Percentiles rank a stretch among this genome's conserved stretches.
Conservation (phyloP, 2,797 vertebrate genomes). For the Crypturellus tataupa region DNA sequence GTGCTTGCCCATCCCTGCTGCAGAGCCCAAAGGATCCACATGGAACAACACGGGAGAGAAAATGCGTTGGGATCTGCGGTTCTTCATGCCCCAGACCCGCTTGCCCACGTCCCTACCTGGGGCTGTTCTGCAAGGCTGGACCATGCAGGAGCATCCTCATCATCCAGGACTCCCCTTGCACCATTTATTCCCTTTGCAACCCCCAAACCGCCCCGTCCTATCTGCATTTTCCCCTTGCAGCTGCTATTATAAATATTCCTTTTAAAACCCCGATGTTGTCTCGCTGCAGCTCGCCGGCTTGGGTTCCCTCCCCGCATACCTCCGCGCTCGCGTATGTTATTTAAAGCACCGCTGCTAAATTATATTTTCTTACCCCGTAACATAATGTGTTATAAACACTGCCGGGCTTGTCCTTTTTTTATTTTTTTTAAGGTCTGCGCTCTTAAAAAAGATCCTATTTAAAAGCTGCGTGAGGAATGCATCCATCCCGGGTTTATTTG, state of each 20-base stretch:
- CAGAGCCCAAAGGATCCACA: not conserved
- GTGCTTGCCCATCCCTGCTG: not conserved
- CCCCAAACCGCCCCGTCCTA: not conserved
- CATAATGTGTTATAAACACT: accelerated
- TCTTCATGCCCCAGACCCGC: not conserved
- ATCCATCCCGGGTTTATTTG: not conserved
- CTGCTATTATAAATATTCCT: not conserved
- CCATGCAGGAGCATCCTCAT: too few species aligned
- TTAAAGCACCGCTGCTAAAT: not conserved
- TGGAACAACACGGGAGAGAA: not conserved
- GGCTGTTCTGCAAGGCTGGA: too few species aligned
- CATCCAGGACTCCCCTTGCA: too few species aligned
- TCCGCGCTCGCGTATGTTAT: not conserved
- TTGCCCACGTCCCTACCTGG: not conserved
- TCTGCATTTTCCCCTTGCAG: not conserved
- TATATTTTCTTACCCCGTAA: not conserved
- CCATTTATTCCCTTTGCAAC: not conserved
- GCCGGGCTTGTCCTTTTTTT: not conserved
- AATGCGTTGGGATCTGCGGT: not conserved
- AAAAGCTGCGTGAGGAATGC: not conserved
- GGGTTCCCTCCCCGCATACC: not conserved
- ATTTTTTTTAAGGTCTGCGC: not conserved
- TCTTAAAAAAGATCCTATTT: not conserved
- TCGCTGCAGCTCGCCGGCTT: not conserved
- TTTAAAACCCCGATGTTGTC: not conserved